A percentile compares a stretch with the other conserved stretches of the same genome.
Conservation (phyloP, 2,113 vertebrate genomes). For the Leuciscus idus region DNA sequence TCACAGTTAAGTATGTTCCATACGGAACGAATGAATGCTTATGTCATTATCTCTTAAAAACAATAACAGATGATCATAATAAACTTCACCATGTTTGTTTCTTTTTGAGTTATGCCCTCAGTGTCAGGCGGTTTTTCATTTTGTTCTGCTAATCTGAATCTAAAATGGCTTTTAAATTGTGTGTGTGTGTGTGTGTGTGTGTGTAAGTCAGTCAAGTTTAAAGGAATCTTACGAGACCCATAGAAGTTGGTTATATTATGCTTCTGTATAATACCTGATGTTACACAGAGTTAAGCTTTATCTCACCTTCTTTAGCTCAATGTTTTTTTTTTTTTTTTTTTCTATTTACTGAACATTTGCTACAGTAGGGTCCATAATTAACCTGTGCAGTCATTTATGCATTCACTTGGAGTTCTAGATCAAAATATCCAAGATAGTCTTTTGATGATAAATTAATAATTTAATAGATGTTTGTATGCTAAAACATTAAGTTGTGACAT, state of each 20-base stretch:
- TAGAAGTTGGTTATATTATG: not conserved
- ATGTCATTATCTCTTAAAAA: conserved; percentile 31
- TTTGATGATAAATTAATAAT: not conserved
- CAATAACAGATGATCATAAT: conserved; percentile 24
- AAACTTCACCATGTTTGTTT: conserved; percentile 28
- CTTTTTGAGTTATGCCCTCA: conserved; percentile 29
- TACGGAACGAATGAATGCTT: conserved; percentile 1
- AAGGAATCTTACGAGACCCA: not conserved
- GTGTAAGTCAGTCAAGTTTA: not conserved
- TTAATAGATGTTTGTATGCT: not conserved
- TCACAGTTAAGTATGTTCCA: conserved; percentile 34
- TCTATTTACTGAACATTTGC: not conserved
- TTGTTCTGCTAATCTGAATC: not conserved
- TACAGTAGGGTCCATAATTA: not conserved
- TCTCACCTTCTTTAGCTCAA: not conserved
- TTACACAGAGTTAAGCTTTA: not conserved
- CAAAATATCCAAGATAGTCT: too few relatives aligned
- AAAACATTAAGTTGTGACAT: not conserved
- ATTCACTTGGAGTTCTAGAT: too few relatives aligned
- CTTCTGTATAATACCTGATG: not conserved
- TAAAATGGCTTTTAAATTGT: conserved; percentile 19
- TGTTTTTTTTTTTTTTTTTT: not conserved
- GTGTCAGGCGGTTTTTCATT: conserved; percentile 5
- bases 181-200: not conserved
- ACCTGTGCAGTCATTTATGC: not conserved